phyloP scores from a whole-genome alignment of 1,140 invertebrate species.

The Achatina immaculata region DNA sequence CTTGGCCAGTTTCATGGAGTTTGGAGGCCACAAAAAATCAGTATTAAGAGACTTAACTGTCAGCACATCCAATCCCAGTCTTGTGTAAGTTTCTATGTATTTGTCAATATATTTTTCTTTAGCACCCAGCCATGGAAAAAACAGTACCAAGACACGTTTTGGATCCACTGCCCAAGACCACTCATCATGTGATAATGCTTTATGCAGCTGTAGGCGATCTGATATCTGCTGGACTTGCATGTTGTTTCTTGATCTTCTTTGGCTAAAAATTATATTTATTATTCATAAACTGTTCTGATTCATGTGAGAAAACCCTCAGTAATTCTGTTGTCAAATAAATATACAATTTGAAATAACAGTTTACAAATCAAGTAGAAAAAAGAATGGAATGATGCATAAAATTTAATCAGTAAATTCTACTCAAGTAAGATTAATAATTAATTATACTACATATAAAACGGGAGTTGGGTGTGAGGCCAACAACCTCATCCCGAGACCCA shows the following conservation, averaged over 20 bases:
- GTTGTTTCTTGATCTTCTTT: background rate
- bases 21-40: slow-evolving; percentile 34
- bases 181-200: background rate
- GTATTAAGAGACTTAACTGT: slow-evolving; percentile 4
- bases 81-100: slow-evolving; percentile 16
- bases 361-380: too few species aligned
- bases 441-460: too few species aligned
- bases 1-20: slow-evolving; percentile 17
- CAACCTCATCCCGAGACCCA: too few species aligned
- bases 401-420: too few species aligned
- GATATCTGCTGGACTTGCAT: slow-evolving; percentile 23
- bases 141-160: slow-evolving; percentile 10
- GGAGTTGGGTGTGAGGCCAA: too few species aligned
- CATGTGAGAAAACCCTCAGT: too few species aligned
- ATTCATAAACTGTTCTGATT: too few species aligned
- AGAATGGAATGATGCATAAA: too few species aligned
- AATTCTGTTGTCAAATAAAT: too few species aligned
- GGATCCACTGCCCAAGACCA: background rate
- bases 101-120: slow-evolving; percentile 27
- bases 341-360: too few species aligned
- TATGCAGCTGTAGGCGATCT: slow-evolving; percentile 13
- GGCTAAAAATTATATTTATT: background rate
- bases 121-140: slow-evolving; percentile 29
- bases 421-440: too few species aligned
- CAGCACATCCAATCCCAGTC: slow-evolving; percentile 26